Evolutionary conservation across 1,140 invertebrate species (phyloP), one percentile per base, ranked within the genome.

Genomic region (Zaprionus gabonicus): DNA sequence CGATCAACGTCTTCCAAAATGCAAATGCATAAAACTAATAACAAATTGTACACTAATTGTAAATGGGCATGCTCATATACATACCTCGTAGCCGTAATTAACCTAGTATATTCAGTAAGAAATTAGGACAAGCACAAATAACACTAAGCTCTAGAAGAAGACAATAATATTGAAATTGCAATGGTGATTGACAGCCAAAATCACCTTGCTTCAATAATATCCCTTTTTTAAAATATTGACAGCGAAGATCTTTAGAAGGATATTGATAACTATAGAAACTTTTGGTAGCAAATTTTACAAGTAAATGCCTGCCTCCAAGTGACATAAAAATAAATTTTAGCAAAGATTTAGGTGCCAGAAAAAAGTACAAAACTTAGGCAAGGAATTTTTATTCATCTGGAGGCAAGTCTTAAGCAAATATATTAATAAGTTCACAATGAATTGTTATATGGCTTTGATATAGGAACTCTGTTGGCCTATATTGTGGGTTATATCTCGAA

Each of bases 1-100:
- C 76, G 65, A 73, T 49, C 62, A 73, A 71, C 67, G 85, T 88
- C 85, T 88, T 88, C 85, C 85, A 85, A 71, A 81, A 68, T 83
- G 70, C 69, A 75, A 62, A 23, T 59, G 75, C 38, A 63, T 69
- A 69, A 80, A 65, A 82, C 77, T 28, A 59, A 65, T 64, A 59
- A 31, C 15, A 20, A 60, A 49, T n/a, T 27, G 4, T 44, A 62
- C 44, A 55, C 25, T 64, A 12, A 51, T 23, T 78, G 65, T 74
- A 55, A 56, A 36, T 27, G 55, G 65, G 53, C 5, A 78, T 65
- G 64, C 56, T 74, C 58, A 65, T 63, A 56, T 68, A 75, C 58
- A 70, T 80, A 72, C 81, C 81, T 81, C 74, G 41, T 66, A 55
- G 38, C 10, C 31, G 55, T 71, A 82, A 69, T 15, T 17, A 67